Conservation (phyloP, 2,888 invertebrate species). For the Anodontia alba region DNA sequence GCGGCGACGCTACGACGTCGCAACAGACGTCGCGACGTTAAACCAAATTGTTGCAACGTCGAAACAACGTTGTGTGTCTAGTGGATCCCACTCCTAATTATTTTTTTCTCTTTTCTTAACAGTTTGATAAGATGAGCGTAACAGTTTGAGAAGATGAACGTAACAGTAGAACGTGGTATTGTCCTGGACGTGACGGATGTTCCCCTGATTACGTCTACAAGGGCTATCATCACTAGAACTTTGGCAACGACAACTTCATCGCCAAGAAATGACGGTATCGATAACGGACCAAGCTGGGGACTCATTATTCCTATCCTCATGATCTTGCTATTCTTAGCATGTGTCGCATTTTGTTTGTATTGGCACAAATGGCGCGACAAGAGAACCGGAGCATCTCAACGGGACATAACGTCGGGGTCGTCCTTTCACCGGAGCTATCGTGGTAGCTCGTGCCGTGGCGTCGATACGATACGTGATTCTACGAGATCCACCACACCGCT, state of each 20-base stretch:
- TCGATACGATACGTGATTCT: constrained; percentile 65
- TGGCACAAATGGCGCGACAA: constrained; percentile 71
- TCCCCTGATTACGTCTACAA: not conserved
- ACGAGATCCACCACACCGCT: constrained; percentile 70
- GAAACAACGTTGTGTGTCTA: too few relatives aligned
- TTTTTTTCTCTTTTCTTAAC: too few relatives aligned
- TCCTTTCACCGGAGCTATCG: constrained; percentile 59
- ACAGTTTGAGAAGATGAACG: too few relatives aligned
- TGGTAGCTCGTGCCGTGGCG: constrained; percentile 37
- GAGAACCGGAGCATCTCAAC: constrained; percentile 36
- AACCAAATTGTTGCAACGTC: too few relatives aligned
- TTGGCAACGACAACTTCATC: not conserved
- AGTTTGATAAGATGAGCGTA: too few relatives aligned
- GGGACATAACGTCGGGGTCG: constrained; percentile 32
- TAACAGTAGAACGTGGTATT: too few relatives aligned
- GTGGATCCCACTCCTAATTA: too few relatives aligned
- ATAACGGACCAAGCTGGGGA: constrained; percentile 64
- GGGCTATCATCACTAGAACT: not conserved
- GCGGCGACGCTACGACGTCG: too few relatives aligned
- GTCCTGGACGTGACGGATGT: too few relatives aligned
- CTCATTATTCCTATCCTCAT: constrained; percentile 68
- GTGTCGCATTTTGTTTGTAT: constrained; percentile 68
- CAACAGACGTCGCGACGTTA: too few relatives aligned
- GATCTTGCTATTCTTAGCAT: constrained; percentile 65
- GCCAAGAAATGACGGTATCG: not conserved